Evolutionary conservation across 2,888 invertebrate species (phyloP), one percentile per base, ranked within the genome.

Genomic region (Pycnomerus fuliginosus): DNA sequence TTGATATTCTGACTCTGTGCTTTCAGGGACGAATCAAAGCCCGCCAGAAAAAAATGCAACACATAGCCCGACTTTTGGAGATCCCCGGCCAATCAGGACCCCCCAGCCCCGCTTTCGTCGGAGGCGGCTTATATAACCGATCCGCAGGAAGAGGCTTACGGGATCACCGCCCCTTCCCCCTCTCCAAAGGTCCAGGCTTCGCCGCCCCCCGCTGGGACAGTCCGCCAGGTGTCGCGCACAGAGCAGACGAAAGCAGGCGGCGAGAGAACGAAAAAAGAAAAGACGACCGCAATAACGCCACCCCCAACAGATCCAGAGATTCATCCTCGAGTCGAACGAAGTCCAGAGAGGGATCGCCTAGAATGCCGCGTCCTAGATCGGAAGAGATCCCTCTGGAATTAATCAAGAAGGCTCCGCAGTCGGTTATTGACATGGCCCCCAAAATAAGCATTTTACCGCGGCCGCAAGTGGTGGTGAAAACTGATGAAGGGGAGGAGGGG

Each of bases 41-140:
- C 1, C 83, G 98, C 0, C 95, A 96, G 65, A 90, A 93, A 74
- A 98, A 98, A 73, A 92, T 98, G 88, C 89, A 89, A 64, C 90
- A 94, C 72, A 97, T 98, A 40, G 96, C 94, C 0, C 84, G 88
- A 20, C 74, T 98, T 5, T 76, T 99, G 12, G 96, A 97, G 68
- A 86, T 94, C 53, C 84, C 87, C 0, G 80, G 81, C 0, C 76
- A 80, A 61, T 68, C 72, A 0, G 73, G 73, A 1, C 72, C 72
- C 3, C 71, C 71, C 2, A 71, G 75, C n/a, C 70, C 73, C 3
- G 79, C 79, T 1, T 70, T 67, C 50, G 66, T 69, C 2, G 70
- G 71, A 14, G 65, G 67, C 16, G 68, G 69, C 16, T 36, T 66
- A 25, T 61, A 66, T 35, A 44, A 52, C 23, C 37, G 47, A 8